A percentile compares a stretch with the other conserved stretches of the same genome.
Conservation (phyloP, 35 echinoderm and acorn worm genomes). For the Diadema setosum region DNA sequence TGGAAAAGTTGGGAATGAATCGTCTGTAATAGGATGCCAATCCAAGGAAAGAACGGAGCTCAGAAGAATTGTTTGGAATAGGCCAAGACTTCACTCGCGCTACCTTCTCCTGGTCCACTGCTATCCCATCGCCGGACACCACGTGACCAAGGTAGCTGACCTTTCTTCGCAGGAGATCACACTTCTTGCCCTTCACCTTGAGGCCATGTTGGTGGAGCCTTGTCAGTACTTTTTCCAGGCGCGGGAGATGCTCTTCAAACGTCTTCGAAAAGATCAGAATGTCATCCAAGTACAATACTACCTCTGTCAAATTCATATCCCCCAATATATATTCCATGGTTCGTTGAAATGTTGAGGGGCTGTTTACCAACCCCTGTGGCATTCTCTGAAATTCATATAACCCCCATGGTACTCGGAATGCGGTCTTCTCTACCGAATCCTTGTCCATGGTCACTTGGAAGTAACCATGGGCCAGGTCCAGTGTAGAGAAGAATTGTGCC, state of each 20-base stretch:
- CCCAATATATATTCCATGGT: constrained; percentile 53
- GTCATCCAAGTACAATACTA: constrained; percentile 46
- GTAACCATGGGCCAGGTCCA: constrained; percentile 65
- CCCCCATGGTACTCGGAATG: constrained; percentile 52
- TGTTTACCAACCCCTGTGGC: constrained; percentile 45
- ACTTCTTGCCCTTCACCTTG: constrained; percentile 41
- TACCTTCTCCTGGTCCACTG: constrained; percentile 30
- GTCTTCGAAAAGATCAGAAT: constrained; percentile 48
- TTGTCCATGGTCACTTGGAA: constrained; percentile 38
- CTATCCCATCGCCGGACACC: background rate
- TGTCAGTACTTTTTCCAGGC: constrained; percentile 30
- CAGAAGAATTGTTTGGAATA: background rate
- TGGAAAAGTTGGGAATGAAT: background rate
- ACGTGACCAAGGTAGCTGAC: constrained; percentile 36
- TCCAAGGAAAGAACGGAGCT: constrained; percentile 30
- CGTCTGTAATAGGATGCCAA: constrained; percentile 51
- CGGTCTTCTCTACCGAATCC: constrained; percentile 26
- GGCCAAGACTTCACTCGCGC: constrained; percentile 21
- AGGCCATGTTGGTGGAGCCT: background rate
- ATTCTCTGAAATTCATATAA: constrained; percentile 30
- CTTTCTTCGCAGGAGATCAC: background rate
- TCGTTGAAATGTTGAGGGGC: constrained; percentile 48
- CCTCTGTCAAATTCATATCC: constrained; percentile 36
- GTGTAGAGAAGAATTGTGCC: constrained; percentile 18
- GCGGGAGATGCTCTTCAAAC: constrained; percentile 47